Evolutionary conservation across 2,113 vertebrate genomes (phyloP).

Genomic region (sheep (Ovis aries)): ARS-UI_Ramb_v3.0 NC_056059.1:100642501-100643000

Average conservation of each 20-base stretch:
- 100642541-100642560: background rate
- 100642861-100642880: background rate
- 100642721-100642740: background rate
- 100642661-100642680: background rate
- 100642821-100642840: background rate
- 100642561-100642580: background rate
- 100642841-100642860: background rate
- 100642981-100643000: background rate
- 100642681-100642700: background rate
- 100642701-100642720: background rate
- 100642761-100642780: background rate
- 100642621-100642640: background rate
- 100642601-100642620: background rate
- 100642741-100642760: background rate
- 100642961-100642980: background rate
- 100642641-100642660: background rate
- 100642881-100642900: background rate
- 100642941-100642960: background rate
- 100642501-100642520: background rate
- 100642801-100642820: background rate
- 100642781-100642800: background rate
- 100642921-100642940: background rate
- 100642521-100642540: background rate
- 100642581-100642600: background rate
- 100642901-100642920: background rate